Evolutionary conservation across 2,113 vertebrate genomes (phyloP).

Genomic region (Dendrocopos noguchii): DNA sequence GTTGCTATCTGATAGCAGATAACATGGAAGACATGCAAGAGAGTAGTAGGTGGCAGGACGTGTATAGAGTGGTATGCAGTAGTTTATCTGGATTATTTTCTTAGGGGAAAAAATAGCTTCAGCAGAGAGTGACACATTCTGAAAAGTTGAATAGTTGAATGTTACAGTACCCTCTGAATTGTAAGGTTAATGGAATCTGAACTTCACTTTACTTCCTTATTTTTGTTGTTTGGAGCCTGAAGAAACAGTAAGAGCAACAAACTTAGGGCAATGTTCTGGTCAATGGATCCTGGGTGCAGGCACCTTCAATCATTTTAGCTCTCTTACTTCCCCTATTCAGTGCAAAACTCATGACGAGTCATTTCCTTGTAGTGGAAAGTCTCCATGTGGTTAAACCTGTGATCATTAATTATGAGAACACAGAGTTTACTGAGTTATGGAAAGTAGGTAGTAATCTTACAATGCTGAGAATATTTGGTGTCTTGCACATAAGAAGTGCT

Average conservation of each 20-base stretch:
- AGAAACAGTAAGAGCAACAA: not conserved
- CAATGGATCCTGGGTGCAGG: not conserved
- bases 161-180: not conserved
- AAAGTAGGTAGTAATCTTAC: not conserved
- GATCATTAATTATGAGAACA: not conserved
- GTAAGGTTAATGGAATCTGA: not conserved
- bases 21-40: not conserved
- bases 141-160: not conserved
- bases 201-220: not conserved
- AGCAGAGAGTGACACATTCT: not conserved
- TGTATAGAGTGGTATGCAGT: not conserved
- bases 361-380: not conserved
- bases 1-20: not conserved
- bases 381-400: not conserved
- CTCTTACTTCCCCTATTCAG: not conserved
- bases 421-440: not conserved
- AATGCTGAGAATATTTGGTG: not conserved
- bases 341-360: not conserved
- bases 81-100: not conserved
- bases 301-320: not conserved
- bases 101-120: not conserved
- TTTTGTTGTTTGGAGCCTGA: not conserved
- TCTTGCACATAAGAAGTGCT: not conserved
- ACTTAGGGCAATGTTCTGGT: not conserved
- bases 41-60: too few relatives aligned